Conservation (phyloP, 2,797 vertebrate species). For the Sylvilagus floridanus region DNA sequence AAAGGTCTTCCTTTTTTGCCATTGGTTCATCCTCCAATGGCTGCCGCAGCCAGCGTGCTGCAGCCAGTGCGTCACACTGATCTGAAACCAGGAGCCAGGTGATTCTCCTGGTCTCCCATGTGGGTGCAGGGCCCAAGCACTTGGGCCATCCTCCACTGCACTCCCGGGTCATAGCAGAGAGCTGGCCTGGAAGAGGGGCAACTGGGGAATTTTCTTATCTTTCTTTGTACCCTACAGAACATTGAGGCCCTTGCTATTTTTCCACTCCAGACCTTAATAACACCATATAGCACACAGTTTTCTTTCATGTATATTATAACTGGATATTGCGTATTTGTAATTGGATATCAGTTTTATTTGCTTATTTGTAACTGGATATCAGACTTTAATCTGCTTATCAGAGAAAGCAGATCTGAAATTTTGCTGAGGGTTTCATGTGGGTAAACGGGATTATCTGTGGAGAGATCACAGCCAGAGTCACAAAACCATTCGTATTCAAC, state of each 20-base stretch:
- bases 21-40: too few species aligned
- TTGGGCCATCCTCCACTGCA: too few species aligned
- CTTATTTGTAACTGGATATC: background rate
- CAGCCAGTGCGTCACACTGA: too few species aligned
- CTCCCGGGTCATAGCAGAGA: too few species aligned
- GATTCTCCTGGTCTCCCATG: too few species aligned
- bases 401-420: background rate
- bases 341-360: background rate
- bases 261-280: background rate
- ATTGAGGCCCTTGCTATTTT: background rate
- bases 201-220: background rate
- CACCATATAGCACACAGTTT: background rate
- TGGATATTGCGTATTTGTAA: too few species aligned
- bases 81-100: too few species aligned
- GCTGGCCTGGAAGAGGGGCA: too few species aligned
- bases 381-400: background rate
- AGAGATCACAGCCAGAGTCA: background rate
- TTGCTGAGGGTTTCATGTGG: background rate
- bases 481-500: background rate
- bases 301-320: background rate
- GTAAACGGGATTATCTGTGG: background rate
- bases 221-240: background rate
- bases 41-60: too few species aligned
- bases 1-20: too few species aligned
- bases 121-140: too few species aligned